A percentile compares a stretch with the other conserved stretches of the same genome.
Conservation (phyloP, 2,888 invertebrate genomes). For the Copidosoma aretas region DNA sequence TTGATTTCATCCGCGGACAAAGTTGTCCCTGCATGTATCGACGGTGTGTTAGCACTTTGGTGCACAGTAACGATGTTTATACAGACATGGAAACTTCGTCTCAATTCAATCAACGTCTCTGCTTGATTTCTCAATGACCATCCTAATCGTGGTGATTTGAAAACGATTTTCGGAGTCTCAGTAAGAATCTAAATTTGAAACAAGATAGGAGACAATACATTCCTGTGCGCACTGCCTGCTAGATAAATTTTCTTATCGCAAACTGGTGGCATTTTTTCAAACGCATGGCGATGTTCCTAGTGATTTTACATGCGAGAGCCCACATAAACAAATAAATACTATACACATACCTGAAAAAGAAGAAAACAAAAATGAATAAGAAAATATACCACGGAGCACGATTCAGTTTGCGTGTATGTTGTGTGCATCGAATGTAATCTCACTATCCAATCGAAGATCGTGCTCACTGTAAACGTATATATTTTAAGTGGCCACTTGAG, state of each 20-base stretch:
- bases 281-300: conserved; percentile 23
- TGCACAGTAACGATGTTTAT: too few species aligned
- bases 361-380: conserved; percentile 3
- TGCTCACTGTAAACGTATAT: too few species aligned
- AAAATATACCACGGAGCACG: not conserved
- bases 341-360: not conserved
- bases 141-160: too few species aligned
- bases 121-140: too few species aligned
- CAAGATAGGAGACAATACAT: not conserved
- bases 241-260: conserved; percentile 30
- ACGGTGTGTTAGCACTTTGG: conserved; percentile 6
- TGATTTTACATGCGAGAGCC: not conserved
- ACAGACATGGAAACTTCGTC: too few species aligned
- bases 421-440: conserved; percentile 21
- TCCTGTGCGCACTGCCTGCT: conserved; percentile 11
- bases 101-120: too few species aligned
- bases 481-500: too few species aligned
- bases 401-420: not conserved
- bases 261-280: conserved; percentile 29
- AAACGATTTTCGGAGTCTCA: too few species aligned
- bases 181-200: too few species aligned
- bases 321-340: not conserved
- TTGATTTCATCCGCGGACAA: conserved; percentile 18
- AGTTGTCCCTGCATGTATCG: conserved; percentile 13
- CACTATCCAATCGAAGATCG: conserved; percentile 27